phyloP scores from a whole-genome alignment of 1,140 invertebrate genomes.

The Drosophila pruinosa region DNA sequence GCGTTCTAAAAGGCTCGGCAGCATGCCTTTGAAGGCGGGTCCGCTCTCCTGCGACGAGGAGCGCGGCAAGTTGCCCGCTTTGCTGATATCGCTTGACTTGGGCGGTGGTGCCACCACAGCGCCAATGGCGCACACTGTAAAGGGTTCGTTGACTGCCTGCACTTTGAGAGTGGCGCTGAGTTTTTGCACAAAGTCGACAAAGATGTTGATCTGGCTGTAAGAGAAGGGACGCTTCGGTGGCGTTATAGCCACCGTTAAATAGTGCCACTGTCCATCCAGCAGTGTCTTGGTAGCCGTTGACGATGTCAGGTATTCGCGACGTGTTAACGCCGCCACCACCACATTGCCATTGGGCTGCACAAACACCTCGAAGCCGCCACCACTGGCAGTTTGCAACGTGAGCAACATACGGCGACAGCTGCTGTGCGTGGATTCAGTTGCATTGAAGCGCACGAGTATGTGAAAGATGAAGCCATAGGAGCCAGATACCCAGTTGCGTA shows the following conservation, averaged over 20 bases:
- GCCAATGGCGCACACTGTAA: constrained; percentile 84
- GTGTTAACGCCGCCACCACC: constrained; percentile 85
- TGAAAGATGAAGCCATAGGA: constrained; percentile 86
- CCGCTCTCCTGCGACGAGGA: constrained; percentile 67
- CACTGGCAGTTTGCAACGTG: constrained; percentile 84
- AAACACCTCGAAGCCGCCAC: constrained; percentile 86
- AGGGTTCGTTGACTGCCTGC: constrained; percentile 85
- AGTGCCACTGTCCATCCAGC: constrained; percentile 86
- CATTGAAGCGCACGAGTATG: constrained; percentile 85
- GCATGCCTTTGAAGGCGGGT: constrained; percentile 66
- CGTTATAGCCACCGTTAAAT: constrained; percentile 85
- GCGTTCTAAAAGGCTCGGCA: constrained; percentile 81
- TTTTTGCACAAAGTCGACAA: constrained; percentile 86
- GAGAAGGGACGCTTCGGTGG: constrained; percentile 86
- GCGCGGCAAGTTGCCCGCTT: constrained; percentile 42
- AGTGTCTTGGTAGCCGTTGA: constrained; percentile 84
- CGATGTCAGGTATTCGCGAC: constrained; percentile 85
- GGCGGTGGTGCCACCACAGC: constrained; percentile 60
- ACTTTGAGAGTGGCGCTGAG: constrained; percentile 85
- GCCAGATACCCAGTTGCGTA: constrained; percentile 84
- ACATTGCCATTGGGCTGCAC: constrained; percentile 84
- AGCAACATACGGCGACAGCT: constrained; percentile 66
- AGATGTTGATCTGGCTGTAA: constrained; percentile 86
- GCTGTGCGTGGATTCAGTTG: not conserved
- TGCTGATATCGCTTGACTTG: constrained; percentile 40